A percentile compares a stretch with the other conserved stretches of the same genome.
Conservation (phyloP, 2,888 invertebrate species). For the Abrostola triplasia region DNA sequence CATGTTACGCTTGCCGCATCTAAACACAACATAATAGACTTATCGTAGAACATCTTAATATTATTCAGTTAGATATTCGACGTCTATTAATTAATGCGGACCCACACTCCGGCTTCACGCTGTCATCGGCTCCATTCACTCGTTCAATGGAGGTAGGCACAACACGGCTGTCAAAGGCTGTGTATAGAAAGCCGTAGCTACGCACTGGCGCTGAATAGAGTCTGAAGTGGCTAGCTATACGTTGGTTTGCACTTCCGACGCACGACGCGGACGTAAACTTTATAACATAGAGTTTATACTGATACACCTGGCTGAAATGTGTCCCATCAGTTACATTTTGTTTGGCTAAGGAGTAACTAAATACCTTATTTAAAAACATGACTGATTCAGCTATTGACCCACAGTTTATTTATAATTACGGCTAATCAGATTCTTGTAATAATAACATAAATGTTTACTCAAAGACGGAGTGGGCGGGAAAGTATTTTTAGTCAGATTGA, state of each 20-base stretch:
- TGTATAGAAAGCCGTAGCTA: constrained; percentile 59
- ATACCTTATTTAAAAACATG: no score
- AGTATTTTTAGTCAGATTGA: constrained; percentile 1
- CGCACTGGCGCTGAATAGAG: constrained; percentile 82
- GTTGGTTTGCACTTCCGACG: constrained; percentile 76
- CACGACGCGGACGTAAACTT: constrained; percentile 55
- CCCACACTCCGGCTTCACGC: constrained; percentile 69
- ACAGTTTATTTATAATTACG: neutral
- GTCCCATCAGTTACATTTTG: constrained; percentile 19
- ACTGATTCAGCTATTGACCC: neutral
- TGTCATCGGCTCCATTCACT: constrained; percentile 82
- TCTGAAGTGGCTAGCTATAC: constrained; percentile 78
- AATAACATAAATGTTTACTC: no score
- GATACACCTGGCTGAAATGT: constrained; percentile 43
- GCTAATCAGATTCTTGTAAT: no score
- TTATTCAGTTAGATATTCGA: constrained; percentile 63
- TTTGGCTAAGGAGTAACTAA: neutral
- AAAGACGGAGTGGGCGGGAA: neutral
- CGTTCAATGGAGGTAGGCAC: constrained; percentile 77
- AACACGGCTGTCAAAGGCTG: constrained; percentile 78
- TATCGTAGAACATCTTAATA: constrained; percentile 68
- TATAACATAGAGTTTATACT: constrained; percentile 52
- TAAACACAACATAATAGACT: constrained; percentile 10
- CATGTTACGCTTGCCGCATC: no score
- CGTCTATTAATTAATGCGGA: constrained; percentile 83